Evolutionary conservation across 2,888 invertebrate genomes (phyloP), one percentile per base, ranked within the genome.

Genomic region (Acleris sparsana): DNA sequence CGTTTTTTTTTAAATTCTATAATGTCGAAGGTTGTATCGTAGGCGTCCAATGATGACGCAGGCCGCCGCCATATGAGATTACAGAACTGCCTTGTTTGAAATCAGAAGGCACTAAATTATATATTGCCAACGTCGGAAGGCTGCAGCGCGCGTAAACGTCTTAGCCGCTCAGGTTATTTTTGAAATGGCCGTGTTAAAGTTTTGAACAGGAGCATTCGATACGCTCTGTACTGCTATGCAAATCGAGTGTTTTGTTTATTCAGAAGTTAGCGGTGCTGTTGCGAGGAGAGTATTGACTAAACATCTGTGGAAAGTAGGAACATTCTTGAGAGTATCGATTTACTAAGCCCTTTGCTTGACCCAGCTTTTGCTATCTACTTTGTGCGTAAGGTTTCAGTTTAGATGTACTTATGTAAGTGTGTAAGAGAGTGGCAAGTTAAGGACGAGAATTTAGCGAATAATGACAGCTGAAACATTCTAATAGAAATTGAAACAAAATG

Each of bases 21-120:
- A 72, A 77, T 70, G 69, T 70, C 74, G 73, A 84, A 84, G 82
- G 82, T 39, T 39, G 39, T 78, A 69, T 75, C 72, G 81, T 82
- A 86, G 78, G 85, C 91, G 91, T 87, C 85, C 80, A 79, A 46
- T 85, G 77, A 82, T 80, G 86, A 82, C 87, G 89, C 83, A 73
- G 83, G 72, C 83, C 77, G 83, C 80, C 84, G 81, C 81, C 82
- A 80, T 87, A 86, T 85, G 84, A 88, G 81, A 84, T 84, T 81
- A 83, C 73, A 74, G 71, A 75, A 78, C 75, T 78, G 75, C 79
- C 82, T 80, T 80, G 80, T 80, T 79, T 76, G 78, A 83, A 84
- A 78, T 79, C 77, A 73, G 75, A 80, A 80, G 81, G 71, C 75
- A 72, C 71, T 73, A 69, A 75, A 76, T 72, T 71, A 73, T 73